Percentiles rank a stretch among this genome's conserved stretches.
Conservation (phyloP, 2,113 vertebrate species). For the Pachyramphus minor region DNA sequence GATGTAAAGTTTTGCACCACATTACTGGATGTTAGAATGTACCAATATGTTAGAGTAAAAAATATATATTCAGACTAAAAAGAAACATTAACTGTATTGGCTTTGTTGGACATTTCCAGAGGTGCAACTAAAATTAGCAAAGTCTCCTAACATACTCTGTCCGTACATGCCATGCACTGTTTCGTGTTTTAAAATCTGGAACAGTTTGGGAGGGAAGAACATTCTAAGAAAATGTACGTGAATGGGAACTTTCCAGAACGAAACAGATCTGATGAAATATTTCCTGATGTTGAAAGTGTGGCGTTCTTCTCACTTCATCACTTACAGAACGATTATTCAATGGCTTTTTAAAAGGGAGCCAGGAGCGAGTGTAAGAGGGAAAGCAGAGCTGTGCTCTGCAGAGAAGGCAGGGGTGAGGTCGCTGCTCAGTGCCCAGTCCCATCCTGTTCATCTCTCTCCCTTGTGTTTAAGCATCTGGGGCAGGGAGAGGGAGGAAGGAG, state of each 20-base stretch:
- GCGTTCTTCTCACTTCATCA: not conserved
- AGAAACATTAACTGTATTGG: not conserved
- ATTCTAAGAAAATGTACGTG: not conserved
- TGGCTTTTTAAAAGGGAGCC: not conserved
- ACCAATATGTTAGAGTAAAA: not conserved
- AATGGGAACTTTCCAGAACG: not conserved
- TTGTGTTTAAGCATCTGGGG: not conserved
- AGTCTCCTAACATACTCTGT: not conserved
- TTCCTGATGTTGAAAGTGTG: not conserved
- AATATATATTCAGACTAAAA: not conserved
- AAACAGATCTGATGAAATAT: not conserved
- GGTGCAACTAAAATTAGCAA: not conserved
- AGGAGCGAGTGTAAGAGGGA: not conserved
- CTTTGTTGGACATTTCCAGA: not conserved
- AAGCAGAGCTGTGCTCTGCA: not conserved
- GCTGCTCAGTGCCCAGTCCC: not conserved
- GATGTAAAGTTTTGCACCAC: not conserved
- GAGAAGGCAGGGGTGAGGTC: not conserved
- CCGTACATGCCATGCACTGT: not conserved
- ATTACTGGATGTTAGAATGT: not conserved
- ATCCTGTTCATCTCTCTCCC: not conserved
- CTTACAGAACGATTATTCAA: not conserved
- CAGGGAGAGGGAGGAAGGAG: not conserved
- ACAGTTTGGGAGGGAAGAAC: not conserved
- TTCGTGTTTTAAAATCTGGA: slow-evolving; percentile 9